These are phyloP conservation scores for Hystrix cristata DNA, from an alignment of 2,113 vertebrate genomes.

Conservation along the genomic window DNA sequence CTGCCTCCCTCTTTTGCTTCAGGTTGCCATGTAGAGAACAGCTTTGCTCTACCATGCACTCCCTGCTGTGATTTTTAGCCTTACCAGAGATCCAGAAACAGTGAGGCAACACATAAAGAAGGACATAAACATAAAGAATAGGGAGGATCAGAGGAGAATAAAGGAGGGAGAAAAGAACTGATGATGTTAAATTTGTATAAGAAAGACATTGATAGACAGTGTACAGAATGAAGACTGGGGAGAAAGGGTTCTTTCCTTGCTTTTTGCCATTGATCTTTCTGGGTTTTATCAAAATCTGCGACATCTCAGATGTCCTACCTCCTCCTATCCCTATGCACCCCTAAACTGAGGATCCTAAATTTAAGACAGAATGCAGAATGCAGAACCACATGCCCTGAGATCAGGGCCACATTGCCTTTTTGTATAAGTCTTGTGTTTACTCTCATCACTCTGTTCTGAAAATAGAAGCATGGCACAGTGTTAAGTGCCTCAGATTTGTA, in stretches of 20 bases:
- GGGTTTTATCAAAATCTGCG: neutral
- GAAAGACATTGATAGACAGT: neutral
- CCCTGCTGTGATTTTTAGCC: too few relatives aligned
- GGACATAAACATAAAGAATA: neutral
- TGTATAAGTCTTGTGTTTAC: conserved; percentile 44
- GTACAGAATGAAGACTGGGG: neutral
- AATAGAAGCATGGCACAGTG: neutral
- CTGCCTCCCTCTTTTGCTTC: too few relatives aligned
- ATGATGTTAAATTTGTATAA: neutral
- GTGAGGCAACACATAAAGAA: neutral
- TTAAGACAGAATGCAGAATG: neutral
- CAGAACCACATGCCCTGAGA: conserved; percentile 20
- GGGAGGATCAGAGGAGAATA: neutral
- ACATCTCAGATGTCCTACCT: neutral
- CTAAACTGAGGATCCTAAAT: conserved; percentile 66
- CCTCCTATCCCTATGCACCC: neutral
- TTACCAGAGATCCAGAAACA: too few relatives aligned
- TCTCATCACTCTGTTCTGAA: neutral
- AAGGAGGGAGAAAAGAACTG: neutral
- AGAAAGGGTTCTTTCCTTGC: neutral
- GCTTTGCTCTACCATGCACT: too few relatives aligned
- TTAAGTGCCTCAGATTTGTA: neutral
- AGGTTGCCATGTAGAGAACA: too few relatives aligned
- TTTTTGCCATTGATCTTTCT: neutral
- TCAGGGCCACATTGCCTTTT: neutral